These are phyloP conservation scores for Zaprionus taronus DNA, from an alignment of 1,140 invertebrate genomes.

Conservation along the genomic window DNA sequence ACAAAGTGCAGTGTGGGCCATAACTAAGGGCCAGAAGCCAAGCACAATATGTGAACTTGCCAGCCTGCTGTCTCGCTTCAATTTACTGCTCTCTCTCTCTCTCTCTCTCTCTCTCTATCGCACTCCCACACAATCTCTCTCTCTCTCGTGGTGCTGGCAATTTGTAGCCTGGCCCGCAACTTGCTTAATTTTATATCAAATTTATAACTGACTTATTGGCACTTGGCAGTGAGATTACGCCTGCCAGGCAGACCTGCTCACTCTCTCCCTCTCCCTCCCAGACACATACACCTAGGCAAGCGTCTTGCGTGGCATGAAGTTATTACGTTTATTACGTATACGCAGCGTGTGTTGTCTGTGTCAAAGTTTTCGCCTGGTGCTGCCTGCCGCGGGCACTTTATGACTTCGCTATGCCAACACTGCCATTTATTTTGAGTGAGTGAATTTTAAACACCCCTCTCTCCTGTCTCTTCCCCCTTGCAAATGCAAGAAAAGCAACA, in stretches of 20 bases:
- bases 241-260: conserved; percentile 51
- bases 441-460: conserved; percentile 41
- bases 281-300: conserved; percentile 12
- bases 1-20: conserved; percentile 63
- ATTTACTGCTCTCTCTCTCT: neutral
- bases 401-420: conserved; percentile 35
- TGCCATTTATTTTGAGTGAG: conserved; percentile 33
- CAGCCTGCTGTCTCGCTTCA: neutral
- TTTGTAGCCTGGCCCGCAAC: conserved; percentile 36
- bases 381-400: conserved; percentile 39
- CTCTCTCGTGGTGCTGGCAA: neutral
- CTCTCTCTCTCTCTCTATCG: neutral
- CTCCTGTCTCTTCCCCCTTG: conserved; percentile 2
- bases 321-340: conserved; percentile 68
- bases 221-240: conserved; percentile 78
- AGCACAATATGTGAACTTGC: conserved; percentile 58
- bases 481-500: neutral
- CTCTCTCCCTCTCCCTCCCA: neutral
- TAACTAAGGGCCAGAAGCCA: conserved; percentile 46
- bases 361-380: conserved; percentile 31
- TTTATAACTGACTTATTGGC: conserved; percentile 82
- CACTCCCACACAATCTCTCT: neutral
- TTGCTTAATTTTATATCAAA: conserved; percentile 82
- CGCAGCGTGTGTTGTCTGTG: conserved; percentile 49
- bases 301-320: conserved; percentile 3